Conservation (phyloP, 2,888 invertebrate species). For the Hedychridium roseum region DNA sequence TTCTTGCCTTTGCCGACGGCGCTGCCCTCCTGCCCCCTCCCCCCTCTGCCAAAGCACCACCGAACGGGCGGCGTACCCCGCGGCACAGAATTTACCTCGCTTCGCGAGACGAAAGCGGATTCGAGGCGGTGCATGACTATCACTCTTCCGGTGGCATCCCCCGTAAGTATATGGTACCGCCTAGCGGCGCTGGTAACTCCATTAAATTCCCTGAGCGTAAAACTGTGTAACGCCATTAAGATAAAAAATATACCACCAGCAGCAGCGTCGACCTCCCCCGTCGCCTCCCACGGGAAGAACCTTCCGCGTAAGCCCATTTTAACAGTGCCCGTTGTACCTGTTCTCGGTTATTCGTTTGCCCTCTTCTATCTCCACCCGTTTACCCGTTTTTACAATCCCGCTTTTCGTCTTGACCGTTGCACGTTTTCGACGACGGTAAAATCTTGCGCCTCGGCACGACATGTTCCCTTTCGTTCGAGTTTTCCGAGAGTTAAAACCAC, state of each 20-base stretch:
- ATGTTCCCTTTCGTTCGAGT: no score
- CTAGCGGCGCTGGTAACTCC: conserved; percentile 19
- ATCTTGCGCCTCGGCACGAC: no score
- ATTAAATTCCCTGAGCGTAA: conserved; percentile 34
- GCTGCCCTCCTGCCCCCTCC: no score
- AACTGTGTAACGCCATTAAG: conserved; percentile 37
- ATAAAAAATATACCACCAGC: conserved; percentile 35
- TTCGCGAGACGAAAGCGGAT: conserved; percentile 14
- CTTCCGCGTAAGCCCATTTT: conserved; percentile 24
- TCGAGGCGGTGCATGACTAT: conserved; percentile 10
- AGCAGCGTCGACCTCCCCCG: no score
- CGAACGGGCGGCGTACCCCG: conserved; percentile 1
- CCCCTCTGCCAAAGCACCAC: no score
- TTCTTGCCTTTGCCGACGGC: no score
- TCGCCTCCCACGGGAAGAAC: conserved; percentile 11
- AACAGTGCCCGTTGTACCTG: conserved; percentile 11
- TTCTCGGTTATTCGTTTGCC: conserved; percentile 1
- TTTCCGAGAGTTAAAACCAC: no score
- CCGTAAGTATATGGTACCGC: conserved; percentile 11
- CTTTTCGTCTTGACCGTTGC: not conserved
- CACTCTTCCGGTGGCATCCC: conserved; percentile 16
- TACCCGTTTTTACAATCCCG: conserved; percentile 1
- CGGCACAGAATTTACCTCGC: conserved; percentile 12
- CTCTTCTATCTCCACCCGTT: conserved; percentile 1
- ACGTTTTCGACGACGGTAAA: no score